A percentile compares a stretch with the other conserved stretches of the same genome.
Conservation (phyloP, 2,888 invertebrate genomes). For the Thalpophila matura region DNA sequence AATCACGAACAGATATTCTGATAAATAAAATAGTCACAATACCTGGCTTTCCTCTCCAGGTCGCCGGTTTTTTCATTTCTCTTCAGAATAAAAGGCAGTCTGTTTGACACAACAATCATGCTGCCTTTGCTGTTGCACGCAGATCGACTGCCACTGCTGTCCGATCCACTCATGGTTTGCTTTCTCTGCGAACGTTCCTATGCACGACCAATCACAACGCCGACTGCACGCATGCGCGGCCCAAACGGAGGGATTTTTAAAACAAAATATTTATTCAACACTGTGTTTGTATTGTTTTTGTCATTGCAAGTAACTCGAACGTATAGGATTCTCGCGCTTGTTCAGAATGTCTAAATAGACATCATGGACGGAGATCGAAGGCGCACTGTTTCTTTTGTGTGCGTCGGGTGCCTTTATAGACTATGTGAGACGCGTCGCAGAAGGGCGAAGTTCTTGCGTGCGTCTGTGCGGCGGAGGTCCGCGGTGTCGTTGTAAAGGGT, state of each 20-base stretch:
- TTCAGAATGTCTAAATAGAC: constrained; percentile 76
- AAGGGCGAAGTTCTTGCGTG: constrained; percentile 82
- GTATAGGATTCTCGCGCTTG: constrained; percentile 65
- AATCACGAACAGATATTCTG: background rate
- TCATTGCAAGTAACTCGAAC: constrained; percentile 73
- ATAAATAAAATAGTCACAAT: constrained; percentile 49
- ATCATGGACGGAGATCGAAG: constrained; percentile 85
- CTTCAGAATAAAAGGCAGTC: constrained; percentile 96
- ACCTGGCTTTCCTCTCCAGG: constrained; percentile 96
- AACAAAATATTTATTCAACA: constrained; percentile 71
- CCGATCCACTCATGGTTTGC: constrained; percentile 81
- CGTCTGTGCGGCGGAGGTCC: constrained; percentile 81
- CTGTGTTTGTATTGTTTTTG: constrained; percentile 69
- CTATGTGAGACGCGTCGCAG: constrained; percentile 78
- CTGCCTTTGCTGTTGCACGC: constrained; percentile 92
- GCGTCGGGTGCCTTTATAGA: constrained; percentile 87
- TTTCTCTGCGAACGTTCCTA: constrained; percentile 74
- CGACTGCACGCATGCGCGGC: constrained; percentile 82
- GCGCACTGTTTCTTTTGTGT: constrained; percentile 85
- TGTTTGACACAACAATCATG: constrained; percentile 97
- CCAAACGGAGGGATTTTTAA: constrained; percentile 78
- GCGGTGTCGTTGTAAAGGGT: constrained; percentile 74
- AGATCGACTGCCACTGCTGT: constrained; percentile 77
- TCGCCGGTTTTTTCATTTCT: constrained; percentile 93
- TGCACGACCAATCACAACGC: constrained; percentile 84